phyloP scores from a whole-genome alignment of 2,888 invertebrate genomes.

The Chrysotoxum bicinctum region DNA sequence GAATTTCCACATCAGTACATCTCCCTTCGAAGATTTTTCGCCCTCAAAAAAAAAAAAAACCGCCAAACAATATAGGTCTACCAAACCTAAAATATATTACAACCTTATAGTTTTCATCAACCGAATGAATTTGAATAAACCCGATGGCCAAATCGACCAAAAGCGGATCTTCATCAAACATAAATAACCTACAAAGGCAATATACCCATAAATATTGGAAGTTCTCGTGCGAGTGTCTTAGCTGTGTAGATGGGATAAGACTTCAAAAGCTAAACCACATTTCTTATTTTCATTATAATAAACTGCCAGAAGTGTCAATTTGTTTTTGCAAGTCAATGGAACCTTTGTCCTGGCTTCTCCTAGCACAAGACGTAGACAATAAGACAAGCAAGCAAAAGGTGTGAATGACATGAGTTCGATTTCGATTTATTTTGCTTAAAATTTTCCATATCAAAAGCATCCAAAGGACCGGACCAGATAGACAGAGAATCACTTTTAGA shows the following conservation, averaged over 20 bases:
- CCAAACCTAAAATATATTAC: neutral
- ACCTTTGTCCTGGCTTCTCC: neutral
- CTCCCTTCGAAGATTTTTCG: neutral
- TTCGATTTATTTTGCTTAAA: neutral
- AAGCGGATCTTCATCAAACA: neutral
- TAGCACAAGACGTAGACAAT: neutral
- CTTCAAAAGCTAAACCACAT: neutral
- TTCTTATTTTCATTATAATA: constrained; percentile 21
- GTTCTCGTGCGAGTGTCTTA: neutral
- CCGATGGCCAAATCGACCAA: constrained; percentile 45
- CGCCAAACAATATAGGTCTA: no score
- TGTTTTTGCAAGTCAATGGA: neutral
- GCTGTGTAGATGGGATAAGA: neutral
- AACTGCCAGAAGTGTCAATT: constrained; percentile 18
- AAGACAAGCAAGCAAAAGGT: constrained; percentile 1
- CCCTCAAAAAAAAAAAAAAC: neutral
- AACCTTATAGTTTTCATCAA: constrained; percentile 23
- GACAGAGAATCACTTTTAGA: neutral
- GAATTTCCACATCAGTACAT: neutral
- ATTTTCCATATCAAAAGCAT: constrained; percentile 16
- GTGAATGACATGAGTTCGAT: constrained; percentile 47
- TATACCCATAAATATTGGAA: neutral
- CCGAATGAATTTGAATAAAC: constrained; percentile 57
- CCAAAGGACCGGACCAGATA: neutral
- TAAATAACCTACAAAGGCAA: constrained; percentile 1